Evolutionary conservation across 2,888 invertebrate genomes (phyloP), one percentile per base, ranked within the genome.

Genomic region (Drosophila cognata): DNA sequence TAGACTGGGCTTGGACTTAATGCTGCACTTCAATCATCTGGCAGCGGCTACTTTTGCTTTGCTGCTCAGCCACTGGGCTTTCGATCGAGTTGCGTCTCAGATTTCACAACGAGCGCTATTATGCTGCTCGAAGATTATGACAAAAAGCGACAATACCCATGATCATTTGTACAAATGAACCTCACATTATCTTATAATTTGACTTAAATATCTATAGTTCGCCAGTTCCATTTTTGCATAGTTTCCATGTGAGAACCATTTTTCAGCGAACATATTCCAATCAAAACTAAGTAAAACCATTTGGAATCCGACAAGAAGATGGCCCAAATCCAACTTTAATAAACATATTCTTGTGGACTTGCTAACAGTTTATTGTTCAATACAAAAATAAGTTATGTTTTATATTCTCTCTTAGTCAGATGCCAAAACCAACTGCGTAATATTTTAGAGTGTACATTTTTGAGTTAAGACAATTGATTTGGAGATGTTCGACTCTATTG

Each of bases 71-170:
- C 81, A 43, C 81, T 63, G 81, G 77, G 61, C 81, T 78, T 64
- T 52, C 53, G 68, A 62, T 82, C 82, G 89, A 74, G 89, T 70
- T 64, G 62, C 80, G 64, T 69, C 59, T 84, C 90, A 31, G 58
- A 82, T 84, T 89, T 82, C 84, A 88, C 52, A 51, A 51, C 58
- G 43, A 51, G 35, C 31, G 59, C 65, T 70, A 57, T 52, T 48
- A 48, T 63, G 60, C 46, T 51, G 65, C 88, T 68, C 74, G 60
- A 62, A 67, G 79, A 74, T 70, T 65, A 71, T 73, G 72, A 79
- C 79, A 73, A 72, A 78, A 67, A 38, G 76, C 86, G 71, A 89
- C 79, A 88, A 72, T 67, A 69, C 58, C 63, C 60, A 29, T 52
- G 57, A 57, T 25, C 36, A 50, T 79, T 51, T 59, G 48, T 57